A percentile compares a stretch with the other conserved stretches of the same genome.
Conservation (phyloP, 2,113 vertebrate species). For the Electrona antarctica region DNA sequence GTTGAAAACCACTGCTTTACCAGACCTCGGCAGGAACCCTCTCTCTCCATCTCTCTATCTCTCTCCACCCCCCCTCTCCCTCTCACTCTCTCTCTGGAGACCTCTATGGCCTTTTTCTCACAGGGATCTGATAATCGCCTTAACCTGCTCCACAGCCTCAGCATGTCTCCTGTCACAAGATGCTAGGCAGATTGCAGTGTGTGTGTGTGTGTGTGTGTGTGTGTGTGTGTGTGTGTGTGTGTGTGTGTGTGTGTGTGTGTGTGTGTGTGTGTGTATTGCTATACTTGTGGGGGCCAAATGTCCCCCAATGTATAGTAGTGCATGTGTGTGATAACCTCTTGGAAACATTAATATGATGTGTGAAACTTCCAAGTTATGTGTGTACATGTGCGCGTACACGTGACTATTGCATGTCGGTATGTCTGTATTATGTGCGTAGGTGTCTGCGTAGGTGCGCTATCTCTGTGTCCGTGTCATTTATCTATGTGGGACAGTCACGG, state of each 20-base stretch:
- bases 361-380: slow-evolving; percentile 24
- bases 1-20: not conserved
- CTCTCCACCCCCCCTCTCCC: slow-evolving; percentile 8
- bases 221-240: slow-evolving; percentile 34
- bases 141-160: slow-evolving; percentile 34
- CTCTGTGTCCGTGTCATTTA: slow-evolving; percentile 6
- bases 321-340: slow-evolving; percentile 3
- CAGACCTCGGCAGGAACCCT: not conserved
- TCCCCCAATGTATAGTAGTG: no score
- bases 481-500: slow-evolving; percentile 31
- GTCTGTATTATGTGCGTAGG: slow-evolving; percentile 8
- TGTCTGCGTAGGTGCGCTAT: slow-evolving; percentile 29
- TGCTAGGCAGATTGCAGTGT: slow-evolving; percentile 22
- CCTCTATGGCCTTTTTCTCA: slow-evolving; percentile 26
- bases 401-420: slow-evolving; percentile 20
- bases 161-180: slow-evolving; percentile 36
- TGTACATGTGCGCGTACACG: not conserved
- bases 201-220: slow-evolving; percentile 10
- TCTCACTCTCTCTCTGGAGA: not conserved
- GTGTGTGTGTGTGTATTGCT: slow-evolving; percentile 3
- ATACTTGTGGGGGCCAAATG: not conserved
- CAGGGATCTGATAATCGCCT: slow-evolving; percentile 46
- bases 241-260: not conserved
- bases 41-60: not conserved
- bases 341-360: not conserved